Base-by-base conservation (phyloP, 2,113 vertebrate species). In the Tenebrosternarchus preto region DNA sequence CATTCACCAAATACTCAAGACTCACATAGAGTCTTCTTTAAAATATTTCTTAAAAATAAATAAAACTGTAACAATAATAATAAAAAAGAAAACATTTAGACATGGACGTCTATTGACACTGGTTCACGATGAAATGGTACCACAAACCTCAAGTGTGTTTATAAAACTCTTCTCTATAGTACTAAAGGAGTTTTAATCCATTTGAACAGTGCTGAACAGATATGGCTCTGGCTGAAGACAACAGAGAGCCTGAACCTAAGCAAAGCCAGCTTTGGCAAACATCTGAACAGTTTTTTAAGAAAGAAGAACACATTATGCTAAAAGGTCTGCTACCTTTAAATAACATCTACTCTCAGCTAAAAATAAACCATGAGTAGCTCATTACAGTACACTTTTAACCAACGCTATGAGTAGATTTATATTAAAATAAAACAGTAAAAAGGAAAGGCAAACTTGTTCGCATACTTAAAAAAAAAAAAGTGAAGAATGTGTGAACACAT, bases 61-160 rank as follows among this genome's bases (percentile, higher is more conserved):
- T 64, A 64, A 64, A 76, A 76, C 29, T 16, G 50, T 27, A 43
- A 69, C 2, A 68, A 36, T 36, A 39, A 69, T 36, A 72, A 72
- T 57, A 56, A n/a, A 31, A 56, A 57, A 56, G 12, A 75, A 11
- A 20, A 75, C 29, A 16, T 16, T 63, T 2, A 29, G 25, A 27
- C 17, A 16, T 2, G n/a, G 22, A 19, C 12, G 57, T 63, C 22
- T 25, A 2, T 0, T 15, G 50, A 56, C 25, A 5, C 27, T 12
- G 27, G 61, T 33, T 64, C 61, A 31, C 5, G 3, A 63, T 15
- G 25, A 29, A 15, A 64, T 5, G 61, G 61, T 64, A 64, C 61
- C 61, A 11, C 16, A 15, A 46, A 12, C 43, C 43, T 46, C 43
- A 46, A 46, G 5, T 46, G 43, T 46, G 43, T 46, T 46, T 46